phyloP scores from a whole-genome alignment of 2,797 vertebrate species.

The Arrhamphus sclerolepis region DNA sequence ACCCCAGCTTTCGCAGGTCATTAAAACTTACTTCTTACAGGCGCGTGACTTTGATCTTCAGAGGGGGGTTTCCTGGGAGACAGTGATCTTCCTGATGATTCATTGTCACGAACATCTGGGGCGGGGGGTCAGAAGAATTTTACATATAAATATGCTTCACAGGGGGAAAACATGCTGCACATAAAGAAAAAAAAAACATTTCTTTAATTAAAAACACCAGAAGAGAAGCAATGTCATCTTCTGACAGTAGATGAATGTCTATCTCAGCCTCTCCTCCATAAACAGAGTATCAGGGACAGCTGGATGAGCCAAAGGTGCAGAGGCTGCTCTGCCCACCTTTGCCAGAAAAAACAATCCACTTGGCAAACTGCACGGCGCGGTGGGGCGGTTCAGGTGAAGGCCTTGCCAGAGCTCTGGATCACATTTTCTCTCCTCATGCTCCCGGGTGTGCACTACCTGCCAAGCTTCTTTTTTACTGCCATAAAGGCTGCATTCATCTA shows the following conservation, averaged over 20 bases:
- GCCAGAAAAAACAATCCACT: conserved; percentile 72
- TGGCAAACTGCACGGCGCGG: conserved; percentile 68
- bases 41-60: conserved; percentile 79
- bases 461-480: conserved; percentile 71
- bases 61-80: conserved; percentile 73
- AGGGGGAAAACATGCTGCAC: not conserved
- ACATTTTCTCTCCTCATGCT: conserved; percentile 79
- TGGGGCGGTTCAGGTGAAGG: conserved; percentile 72
- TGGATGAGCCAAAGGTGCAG: conserved; percentile 14
- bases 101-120: conserved; percentile 83
- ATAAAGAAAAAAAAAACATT: not conserved
- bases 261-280: conserved; percentile 15
- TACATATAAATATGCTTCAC: conserved; percentile 16
- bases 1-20: conserved; percentile 44
- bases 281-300: conserved; percentile 47
- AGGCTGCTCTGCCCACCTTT: conserved; percentile 33
- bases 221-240: not conserved
- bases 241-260: conserved; percentile 10
- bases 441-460: conserved; percentile 75
- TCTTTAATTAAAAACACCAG: no score
- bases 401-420: conserved; percentile 81
- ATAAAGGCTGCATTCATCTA: conserved; percentile 81
- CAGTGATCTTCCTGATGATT: conserved; percentile 71
- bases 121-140: conserved; percentile 42
- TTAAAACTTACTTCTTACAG: conserved; percentile 91